Evolutionary conservation across 2,113 vertebrate species (phyloP), one percentile per base, ranked within the genome.

Genomic region (Xiphophorus maculatus): DNA sequence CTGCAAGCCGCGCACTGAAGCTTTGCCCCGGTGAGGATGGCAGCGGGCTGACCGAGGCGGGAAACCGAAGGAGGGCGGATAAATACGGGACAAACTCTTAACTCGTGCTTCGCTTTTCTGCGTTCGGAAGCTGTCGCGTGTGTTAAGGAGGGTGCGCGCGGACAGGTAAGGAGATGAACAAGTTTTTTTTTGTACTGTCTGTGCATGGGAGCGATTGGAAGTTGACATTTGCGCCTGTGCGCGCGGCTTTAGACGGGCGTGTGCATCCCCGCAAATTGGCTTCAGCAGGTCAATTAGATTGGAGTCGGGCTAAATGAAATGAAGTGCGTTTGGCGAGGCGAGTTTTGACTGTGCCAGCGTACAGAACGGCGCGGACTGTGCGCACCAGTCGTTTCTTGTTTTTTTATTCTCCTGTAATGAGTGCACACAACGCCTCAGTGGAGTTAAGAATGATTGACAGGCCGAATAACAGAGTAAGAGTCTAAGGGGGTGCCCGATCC

Each of bases 1-100:
- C 87, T 13, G 65, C 63, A 37, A 84, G 69, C 77, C 84, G 81
- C 35, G 68, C 89, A 81, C 74, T 79, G 81, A 60, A 84, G 87
- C 88, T 87, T 78, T 77, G 84, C 77, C 83, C 81, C n/a, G 81
- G 76, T 80, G 79, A 90, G 84, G 84, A 84, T 74, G 77, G 68
- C 74, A 81, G 76, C n/a, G 63, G 30, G 63, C 10, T 35, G 79
- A 22, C 10, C 29, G 79, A 22, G 61, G 66, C 65, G 74, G 75
- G 73, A 63, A 61, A 67, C 13, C 44, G 74, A 82, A 30, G 63
- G 69, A 66, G 37, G 22, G 37, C 33, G 64, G 72, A 10, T 58
- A 58, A 58, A n/a, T 58, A 58, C 25, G 51, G 51, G 33, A 33
- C 19, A 79, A 82, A 87, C 40, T 86, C 81, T 37, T 28, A 67